These are phyloP conservation scores for Pammene aurita DNA, from an alignment of 2,888 invertebrate species.

Conservation along the genomic window DNA sequence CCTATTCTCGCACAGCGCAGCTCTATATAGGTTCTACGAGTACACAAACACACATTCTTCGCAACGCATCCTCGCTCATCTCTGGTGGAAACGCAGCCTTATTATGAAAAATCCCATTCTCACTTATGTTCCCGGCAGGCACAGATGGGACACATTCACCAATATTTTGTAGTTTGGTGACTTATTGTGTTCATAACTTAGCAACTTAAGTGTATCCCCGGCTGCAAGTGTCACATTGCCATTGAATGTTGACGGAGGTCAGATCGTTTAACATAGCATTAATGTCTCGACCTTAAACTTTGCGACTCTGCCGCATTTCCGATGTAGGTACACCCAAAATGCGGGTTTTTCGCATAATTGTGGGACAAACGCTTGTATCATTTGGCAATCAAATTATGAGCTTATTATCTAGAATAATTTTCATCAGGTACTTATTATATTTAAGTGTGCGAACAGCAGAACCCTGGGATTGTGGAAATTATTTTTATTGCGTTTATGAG, in stretches of 20 bases:
- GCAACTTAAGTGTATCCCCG: background rate
- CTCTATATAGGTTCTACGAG: no score
- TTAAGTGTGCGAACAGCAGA: constrained; percentile 27
- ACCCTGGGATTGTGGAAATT: background rate
- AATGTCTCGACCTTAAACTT: constrained; percentile 38
- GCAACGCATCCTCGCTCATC: no score
- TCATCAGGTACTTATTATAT: background rate
- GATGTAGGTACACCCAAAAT: constrained; percentile 17
- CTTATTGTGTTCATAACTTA: no score
- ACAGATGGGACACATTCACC: no score
- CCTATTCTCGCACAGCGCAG: no score
- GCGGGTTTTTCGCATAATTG: constrained; percentile 31
- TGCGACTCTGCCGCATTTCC: constrained; percentile 22
- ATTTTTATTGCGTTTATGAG: constrained; percentile 5
- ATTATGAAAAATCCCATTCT: no score
- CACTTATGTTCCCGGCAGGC: no score
- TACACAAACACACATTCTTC: no score
- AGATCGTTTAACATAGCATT: constrained; percentile 27
- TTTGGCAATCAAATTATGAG: constrained; percentile 12
- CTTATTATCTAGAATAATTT: constrained; percentile 16
- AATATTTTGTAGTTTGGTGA: no score
- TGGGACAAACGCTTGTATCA: constrained; percentile 3
- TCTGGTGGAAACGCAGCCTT: no score
- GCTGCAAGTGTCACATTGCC: constrained; percentile 10
- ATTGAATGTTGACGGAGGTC: constrained; percentile 28